Conservation (phyloP, 92 coral and sea anemone species). For the Zoanthus sociatus region DNA sequence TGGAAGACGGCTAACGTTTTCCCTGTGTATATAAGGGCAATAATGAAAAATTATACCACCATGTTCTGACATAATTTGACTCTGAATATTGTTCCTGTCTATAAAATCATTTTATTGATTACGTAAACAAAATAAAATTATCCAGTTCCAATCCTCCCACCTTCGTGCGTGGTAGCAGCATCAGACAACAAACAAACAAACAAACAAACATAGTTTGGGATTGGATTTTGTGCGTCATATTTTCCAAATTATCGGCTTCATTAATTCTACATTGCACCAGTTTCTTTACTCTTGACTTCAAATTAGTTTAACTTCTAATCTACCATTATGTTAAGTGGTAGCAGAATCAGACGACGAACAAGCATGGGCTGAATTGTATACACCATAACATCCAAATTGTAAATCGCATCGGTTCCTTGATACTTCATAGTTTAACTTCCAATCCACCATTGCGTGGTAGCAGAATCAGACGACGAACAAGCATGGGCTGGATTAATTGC, state of each 20-base stretch:
- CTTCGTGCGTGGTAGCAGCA: conserved; percentile 15
- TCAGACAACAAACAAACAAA: conserved; percentile 14
- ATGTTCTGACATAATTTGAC: too few species aligned
- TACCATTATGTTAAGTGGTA: conserved; percentile 25
- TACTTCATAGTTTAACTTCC: not conserved
- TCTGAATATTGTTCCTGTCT: too few species aligned
- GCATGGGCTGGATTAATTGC: conserved; percentile 13
- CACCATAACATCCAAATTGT: not conserved
- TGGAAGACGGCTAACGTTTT: too few species aligned
- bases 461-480: conserved; percentile 28
- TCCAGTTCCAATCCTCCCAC: not conserved
- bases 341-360: conserved; percentile 32
- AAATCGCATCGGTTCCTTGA: not conserved
- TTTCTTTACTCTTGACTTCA: too few species aligned
- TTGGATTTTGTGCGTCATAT: not conserved
- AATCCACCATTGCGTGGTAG: conserved; percentile 40
- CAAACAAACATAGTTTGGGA: conserved; percentile 3
- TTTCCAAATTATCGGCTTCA: not conserved
- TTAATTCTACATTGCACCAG: not conserved
- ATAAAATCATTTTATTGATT: too few species aligned
- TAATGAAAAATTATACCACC: too few species aligned
- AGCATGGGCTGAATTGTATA: conserved; percentile 7
- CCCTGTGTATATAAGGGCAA: too few species aligned
- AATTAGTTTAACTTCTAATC: not conserved
- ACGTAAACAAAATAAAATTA: too few species aligned